These are phyloP conservation scores for Apodemus sylvaticus DNA, from an alignment of 2,113 vertebrate species.

Conservation along the genomic window DNA sequence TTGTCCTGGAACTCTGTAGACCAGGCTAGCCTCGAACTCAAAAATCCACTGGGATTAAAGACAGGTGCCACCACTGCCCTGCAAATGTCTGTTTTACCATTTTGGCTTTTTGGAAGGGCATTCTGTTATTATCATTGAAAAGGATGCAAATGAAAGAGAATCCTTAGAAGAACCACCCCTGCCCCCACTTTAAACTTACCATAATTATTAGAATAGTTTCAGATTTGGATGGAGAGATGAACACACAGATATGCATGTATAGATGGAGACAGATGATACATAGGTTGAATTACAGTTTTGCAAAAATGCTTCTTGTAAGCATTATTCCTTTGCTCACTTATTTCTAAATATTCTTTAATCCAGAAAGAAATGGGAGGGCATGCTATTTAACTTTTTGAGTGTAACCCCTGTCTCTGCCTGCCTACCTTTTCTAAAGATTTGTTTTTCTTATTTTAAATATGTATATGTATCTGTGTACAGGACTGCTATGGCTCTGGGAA, in stretches of 20 bases:
- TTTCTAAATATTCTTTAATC: not conserved
- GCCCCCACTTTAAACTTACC: not conserved
- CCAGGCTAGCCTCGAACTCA: too few relatives aligned
- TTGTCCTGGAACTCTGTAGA: too few relatives aligned
- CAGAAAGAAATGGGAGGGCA: not conserved
- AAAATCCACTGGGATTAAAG: too few relatives aligned
- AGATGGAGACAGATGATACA: not conserved
- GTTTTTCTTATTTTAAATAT: not conserved
- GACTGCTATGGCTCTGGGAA: not conserved
- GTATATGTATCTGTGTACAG: not conserved
- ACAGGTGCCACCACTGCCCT: too few relatives aligned
- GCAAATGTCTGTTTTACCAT: not conserved
- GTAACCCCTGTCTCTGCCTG: not conserved
- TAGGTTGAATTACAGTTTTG: not conserved
- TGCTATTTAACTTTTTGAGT: not conserved
- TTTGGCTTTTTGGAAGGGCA: not conserved
- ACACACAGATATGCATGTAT: not conserved
- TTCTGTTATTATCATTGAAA: not conserved
- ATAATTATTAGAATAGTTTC: not conserved
- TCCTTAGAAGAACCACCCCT: not conserved
- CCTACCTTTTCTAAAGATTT: not conserved
- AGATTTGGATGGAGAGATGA: not conserved
- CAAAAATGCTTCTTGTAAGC: not conserved
- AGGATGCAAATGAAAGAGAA: not conserved
- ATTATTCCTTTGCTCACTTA: not conserved